Evolutionary conservation across 2,797 vertebrate species (phyloP).

Genomic region (Eulemur coronatus): DNA sequence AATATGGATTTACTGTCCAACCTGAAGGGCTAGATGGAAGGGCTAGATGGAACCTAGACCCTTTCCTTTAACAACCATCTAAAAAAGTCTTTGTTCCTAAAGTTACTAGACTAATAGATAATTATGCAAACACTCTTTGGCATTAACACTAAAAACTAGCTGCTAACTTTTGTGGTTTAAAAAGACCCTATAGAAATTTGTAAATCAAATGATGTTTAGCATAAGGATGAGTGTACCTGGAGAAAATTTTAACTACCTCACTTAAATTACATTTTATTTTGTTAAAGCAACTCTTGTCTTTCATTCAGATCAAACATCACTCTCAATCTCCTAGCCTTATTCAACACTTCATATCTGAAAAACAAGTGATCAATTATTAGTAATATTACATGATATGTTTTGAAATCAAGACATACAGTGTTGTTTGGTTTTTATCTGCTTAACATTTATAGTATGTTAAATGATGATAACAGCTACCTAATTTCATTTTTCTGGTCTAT

Average conservation of each 20-base stretch:
- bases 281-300: not conserved
- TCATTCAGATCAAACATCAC: not conserved
- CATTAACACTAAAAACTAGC: not conserved
- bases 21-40: not conserved
- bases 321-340: not conserved
- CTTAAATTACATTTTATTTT: not conserved
- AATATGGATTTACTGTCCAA: not conserved
- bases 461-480: not conserved
- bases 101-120: not conserved
- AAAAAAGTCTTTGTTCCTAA: not conserved
- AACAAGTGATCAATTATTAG: not conserved
- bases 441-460: not conserved
- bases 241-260: not conserved
- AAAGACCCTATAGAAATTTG: not conserved
- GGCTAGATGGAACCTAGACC: not conserved
- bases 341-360: constrained; percentile 36
- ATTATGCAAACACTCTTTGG: not conserved
- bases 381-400: not conserved
- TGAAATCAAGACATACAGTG: not conserved
- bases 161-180: not conserved
- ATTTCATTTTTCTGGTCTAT: constrained; percentile 3
- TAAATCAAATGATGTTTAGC: not conserved
- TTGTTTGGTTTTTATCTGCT: not conserved
- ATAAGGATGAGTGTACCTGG: not conserved
- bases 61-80: not conserved